phyloP scores from a whole-genome alignment of 1,140 invertebrate species.

The Branchinecta lindahli region DNA sequence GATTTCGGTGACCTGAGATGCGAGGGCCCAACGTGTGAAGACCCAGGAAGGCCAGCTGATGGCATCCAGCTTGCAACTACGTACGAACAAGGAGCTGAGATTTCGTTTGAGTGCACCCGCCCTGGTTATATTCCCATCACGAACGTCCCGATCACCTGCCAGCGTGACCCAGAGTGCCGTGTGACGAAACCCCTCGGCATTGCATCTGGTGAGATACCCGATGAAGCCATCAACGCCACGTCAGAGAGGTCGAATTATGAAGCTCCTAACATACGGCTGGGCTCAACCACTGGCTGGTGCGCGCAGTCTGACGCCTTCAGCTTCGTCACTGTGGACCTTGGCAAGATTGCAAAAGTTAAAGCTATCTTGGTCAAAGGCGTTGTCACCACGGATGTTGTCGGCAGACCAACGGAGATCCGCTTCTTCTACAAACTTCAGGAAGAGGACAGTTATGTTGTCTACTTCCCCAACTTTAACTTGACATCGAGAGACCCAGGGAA shows the following conservation, averaged over 20 bases:
- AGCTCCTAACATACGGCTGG: slow-evolving; percentile 71
- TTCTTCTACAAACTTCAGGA: slow-evolving; percentile 93
- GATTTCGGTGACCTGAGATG: slow-evolving; percentile 91
- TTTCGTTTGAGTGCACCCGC: slow-evolving; percentile 71
- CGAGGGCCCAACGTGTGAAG: slow-evolving; percentile 86
- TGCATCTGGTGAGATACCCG: slow-evolving; percentile 77
- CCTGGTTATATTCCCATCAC: slow-evolving; percentile 87
- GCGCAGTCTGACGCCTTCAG: slow-evolving; percentile 86
- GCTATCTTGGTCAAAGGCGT: slow-evolving; percentile 46
- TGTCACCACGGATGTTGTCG: slow-evolving; percentile 84
- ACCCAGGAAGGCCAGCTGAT: slow-evolving; percentile 73
- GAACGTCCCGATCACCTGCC: slow-evolving; percentile 71
- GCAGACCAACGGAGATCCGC: slow-evolving; percentile 80
- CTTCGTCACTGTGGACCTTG: slow-evolving; percentile 84
- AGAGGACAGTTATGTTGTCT: slow-evolving; percentile 84
- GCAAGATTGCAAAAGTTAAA: slow-evolving; percentile 73
- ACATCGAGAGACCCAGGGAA: slow-evolving; percentile 85
- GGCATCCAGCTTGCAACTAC: slow-evolving; percentile 42
- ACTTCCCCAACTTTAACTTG: slow-evolving; percentile 88
- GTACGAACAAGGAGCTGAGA: slow-evolving; percentile 80
- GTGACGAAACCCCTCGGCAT: slow-evolving; percentile 80
- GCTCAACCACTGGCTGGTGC: slow-evolving; percentile 89
- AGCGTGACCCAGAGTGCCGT: slow-evolving; percentile 80
- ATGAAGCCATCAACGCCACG: slow-evolving; percentile 89
- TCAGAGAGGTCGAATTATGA: slow-evolving; percentile 74